Evolutionary conservation across 2,113 vertebrate species (phyloP).

Genomic region (Toxotes jaculatrix): DNA sequence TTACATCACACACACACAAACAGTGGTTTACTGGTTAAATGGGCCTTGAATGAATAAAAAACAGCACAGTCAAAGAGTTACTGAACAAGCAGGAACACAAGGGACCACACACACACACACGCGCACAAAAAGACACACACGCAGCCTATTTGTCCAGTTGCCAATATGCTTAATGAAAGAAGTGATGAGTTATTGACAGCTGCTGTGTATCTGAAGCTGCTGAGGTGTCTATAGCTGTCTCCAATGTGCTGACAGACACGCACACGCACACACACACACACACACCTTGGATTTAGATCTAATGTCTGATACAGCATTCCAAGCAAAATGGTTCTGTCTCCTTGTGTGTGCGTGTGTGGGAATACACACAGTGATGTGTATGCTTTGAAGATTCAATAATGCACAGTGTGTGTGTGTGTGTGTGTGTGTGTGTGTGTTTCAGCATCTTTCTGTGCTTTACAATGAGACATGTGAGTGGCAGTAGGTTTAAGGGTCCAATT

Average conservation of each 20-base stretch:
- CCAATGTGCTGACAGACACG: slow-evolving; percentile 64
- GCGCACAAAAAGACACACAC: slow-evolving; percentile 33
- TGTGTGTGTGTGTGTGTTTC: slow-evolving; percentile 3
- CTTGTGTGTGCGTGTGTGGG: not conserved
- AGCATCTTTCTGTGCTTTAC: slow-evolving; percentile 11
- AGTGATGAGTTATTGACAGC: slow-evolving; percentile 85
- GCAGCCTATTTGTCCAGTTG: slow-evolving; percentile 46
- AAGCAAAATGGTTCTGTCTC: slow-evolving; percentile 47
- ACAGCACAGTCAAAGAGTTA: slow-evolving; percentile 21
- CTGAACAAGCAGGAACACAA: slow-evolving; percentile 26
- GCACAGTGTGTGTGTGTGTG: not conserved
- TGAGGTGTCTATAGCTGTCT: slow-evolving; percentile 71
- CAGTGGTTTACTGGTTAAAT: slow-evolving; percentile 43
- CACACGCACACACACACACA: slow-evolving; percentile 43
- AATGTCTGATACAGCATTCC: slow-evolving; percentile 36
- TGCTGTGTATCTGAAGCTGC: slow-evolving; percentile 72
- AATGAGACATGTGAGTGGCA: slow-evolving; percentile 62
- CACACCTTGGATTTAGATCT: slow-evolving; percentile 45
- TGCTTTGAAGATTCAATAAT: not conserved
- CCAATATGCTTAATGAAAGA: slow-evolving; percentile 81
- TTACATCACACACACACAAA: not conserved
- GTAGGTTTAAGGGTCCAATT: slow-evolving; percentile 66
- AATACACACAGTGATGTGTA: not conserved
- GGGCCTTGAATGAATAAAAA: slow-evolving; percentile 37
- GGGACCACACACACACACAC: slow-evolving; percentile 20